Base-by-base conservation (phyloP, 2,113 vertebrate species). In the Pollachius pollachius region DNA sequence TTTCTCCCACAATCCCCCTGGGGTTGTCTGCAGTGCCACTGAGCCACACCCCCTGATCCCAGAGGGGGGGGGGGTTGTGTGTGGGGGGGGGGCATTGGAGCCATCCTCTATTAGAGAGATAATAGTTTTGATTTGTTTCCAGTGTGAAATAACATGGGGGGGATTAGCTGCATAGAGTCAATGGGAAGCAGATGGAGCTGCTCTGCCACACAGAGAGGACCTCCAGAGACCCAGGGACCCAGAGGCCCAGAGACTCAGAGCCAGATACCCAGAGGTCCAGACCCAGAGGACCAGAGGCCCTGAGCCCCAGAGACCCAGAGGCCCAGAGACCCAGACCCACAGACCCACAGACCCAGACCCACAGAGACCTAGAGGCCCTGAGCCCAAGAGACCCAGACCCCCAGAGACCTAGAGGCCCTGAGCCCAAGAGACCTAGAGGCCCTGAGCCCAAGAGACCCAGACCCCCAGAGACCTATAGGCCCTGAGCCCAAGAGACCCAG, bases 161-260 rank as follows among this genome's bases (percentile, higher is more conserved):
- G 88, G 75, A 82, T 72, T 56, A 82, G 82, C 78, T 82, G 75
- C 81, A 80, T 61, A 62, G 70, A 56, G 66, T 81, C 76, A 85
- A 91, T 89, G 68, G 72, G 80, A 90, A 90, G 83, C 90, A 92
- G 85, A 93, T 90, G 88, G 76, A 60, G 66, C 57, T 83, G 57
- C 71, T 52, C 65, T 88, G 90, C 89, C 89, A 89, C 92, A 92
- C 91, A 91, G 89, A 80, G 83, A 79, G 85, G 15, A 88, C 67
- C 11, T 78, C 56, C 79, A 71, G 19, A 37, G 80, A 82, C 87
- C 82, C 76, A 86, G 73, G 11, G 37, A 41, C 37, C 37, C 37
- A 11, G 37, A 23, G 23, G 2, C 23, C 41, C 41, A 48, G 41
- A 48, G 41, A 48, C 9, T 9, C 41, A 48, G 41, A 48, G 41